A percentile compares a stretch with the other conserved stretches of the same genome.
These are phyloP conservation scores for Conus betulinus DNA, from an alignment of 1,140 invertebrate species.

Conservation along the genomic window DNA sequence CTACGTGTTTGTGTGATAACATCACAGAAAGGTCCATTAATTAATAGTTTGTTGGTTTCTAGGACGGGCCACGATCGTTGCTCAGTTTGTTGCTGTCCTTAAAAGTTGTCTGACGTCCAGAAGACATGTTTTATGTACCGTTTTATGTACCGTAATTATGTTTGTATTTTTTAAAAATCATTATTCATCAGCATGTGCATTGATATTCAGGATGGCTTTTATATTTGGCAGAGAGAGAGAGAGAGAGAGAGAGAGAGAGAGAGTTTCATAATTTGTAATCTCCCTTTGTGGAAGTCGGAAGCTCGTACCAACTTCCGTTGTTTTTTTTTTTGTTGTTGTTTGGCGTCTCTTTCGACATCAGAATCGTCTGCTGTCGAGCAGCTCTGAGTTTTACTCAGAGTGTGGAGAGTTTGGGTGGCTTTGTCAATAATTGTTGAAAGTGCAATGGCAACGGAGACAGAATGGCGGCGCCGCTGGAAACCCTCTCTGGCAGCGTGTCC, in stretches of 20 bases:
- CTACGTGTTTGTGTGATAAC: too few relatives aligned
- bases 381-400: neutral
- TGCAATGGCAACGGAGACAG: constrained; percentile 60
- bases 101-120: too few relatives aligned
- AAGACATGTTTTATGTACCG: too few relatives aligned
- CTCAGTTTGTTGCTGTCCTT: too few relatives aligned
- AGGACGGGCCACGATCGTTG: too few relatives aligned
- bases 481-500: constrained; percentile 64
- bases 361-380: neutral
- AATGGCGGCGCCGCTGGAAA: constrained; percentile 71
- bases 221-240: neutral
- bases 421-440: neutral
- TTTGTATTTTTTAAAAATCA: neutral
- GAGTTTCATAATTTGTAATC: neutral
- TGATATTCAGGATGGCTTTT: neutral
- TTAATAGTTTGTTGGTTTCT: too few relatives aligned
- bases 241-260: too few relatives aligned
- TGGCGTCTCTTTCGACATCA: neutral
- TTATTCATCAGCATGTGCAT: neutral
- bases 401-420: neutral
- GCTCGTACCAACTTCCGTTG: neutral
- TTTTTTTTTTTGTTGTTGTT: neutral
- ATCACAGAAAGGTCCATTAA: too few relatives aligned
- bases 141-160: neutral
- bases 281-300: neutral